Evolutionary conservation across 2,797 vertebrate genomes (phyloP), one percentile per base, ranked within the genome.

Genomic region (Apodemus agrarius): DNA sequence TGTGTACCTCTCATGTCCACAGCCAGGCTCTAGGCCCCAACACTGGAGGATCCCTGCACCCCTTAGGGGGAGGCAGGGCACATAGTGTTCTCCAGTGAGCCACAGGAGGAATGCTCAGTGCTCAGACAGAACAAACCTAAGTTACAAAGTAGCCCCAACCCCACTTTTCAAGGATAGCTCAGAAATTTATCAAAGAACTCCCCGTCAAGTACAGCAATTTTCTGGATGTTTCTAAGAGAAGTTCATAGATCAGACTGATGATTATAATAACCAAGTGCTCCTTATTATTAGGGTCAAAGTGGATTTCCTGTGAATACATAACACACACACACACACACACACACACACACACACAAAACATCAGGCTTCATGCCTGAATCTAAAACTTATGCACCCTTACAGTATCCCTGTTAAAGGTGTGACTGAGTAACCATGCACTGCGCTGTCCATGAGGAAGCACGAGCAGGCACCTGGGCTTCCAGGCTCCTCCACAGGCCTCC

Each of bases 91-190:
- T 63, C 92, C 1, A 67, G 89, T 52, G 29, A 52, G 93, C 57
- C 2, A 1, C 3, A 29, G 29, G 81, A 46, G 4, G 54, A 3
- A 5, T 57, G 46, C 46, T 17, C 81, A 31, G 43, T 76, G 43
- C 83, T 94, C 92, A 79, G 75, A 81, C 0, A 7, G 86, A 97
- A 95, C 76, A 0, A 3, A 78, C 78, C 59, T 63, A 88, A 96
- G 87, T 96, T 69, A 49, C 92, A 96, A 96, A 96, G 67, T 65
- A 89, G 65, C 87, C 75, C n/a, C 17, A 96, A 97, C 81, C 63
- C 92, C 67, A 24, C 67, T 97, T 89, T 94, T 52, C 24, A 16
- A 96, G 81, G 63, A 91, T 76, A 94, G 54, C 76, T 96, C 65
- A 81, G 59, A 63, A 88, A 93, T 83, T 85, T 81, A 79, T 29